Evolutionary conservation across 2,797 vertebrate genomes (phyloP), one percentile per base, ranked within the genome.

Genomic region (Tympanoctomys barrerae): DNA sequence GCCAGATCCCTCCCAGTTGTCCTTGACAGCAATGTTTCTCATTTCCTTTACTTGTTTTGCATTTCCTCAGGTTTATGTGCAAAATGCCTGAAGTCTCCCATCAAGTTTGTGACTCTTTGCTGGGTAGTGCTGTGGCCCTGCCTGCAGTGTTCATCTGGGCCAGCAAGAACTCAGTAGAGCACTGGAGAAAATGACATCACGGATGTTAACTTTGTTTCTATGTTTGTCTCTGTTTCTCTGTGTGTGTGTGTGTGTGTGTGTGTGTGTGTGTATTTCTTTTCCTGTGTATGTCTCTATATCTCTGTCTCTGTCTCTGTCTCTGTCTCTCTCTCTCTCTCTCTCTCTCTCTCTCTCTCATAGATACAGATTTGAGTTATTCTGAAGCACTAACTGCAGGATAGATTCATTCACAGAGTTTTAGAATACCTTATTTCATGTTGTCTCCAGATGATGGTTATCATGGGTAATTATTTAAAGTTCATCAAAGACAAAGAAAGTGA

Each of bases 381-480:
- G 22, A 86, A 88, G n/a, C 26, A 33, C 61, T 88, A 46, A 79
- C 24, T 33, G 54, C 52, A 49, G 57, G 19, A 84, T 3, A 81
- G 39, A 78, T 52, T 28, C 31, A 21, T 42, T 73, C 64, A 42
- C 18, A 88, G 70, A 95, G 19, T 33, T 62, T 28, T 59, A 84
- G 22, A 78, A 21, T 12, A 71, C 49, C 68, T 62, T 42, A 70
- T 18, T 46, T 75, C 73, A 90, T 19, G 21, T 57, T 71, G 62
- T 75, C 70, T 90, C 73, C 26, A 80, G 59, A 49, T 26, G 8
- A 14, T 90, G 70, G 22, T 21, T 81, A 77, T 46, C 73, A 73
- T 1, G 57, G 36, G 66, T 28, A 52, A 86, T 79, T 80, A 95
- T 91, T 87, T 79, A 81, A 95, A 94, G 36, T 62, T 85, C 62